Evolutionary conservation across 2,888 invertebrate species (phyloP).

Genomic region (Xanthorhoe spadicearia): DNA sequence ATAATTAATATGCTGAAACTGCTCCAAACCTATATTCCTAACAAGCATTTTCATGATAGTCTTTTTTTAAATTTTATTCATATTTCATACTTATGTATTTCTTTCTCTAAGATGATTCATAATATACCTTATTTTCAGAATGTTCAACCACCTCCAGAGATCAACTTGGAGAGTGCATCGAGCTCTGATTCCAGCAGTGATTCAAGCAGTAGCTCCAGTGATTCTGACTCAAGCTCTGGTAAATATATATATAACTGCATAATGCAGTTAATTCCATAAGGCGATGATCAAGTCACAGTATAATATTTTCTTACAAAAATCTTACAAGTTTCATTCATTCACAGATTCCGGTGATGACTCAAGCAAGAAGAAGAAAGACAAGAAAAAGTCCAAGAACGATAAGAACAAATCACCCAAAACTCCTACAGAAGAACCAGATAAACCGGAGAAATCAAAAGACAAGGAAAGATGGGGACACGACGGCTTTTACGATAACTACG

Average conservation of each 20-base stretch:
- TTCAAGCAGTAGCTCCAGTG: conserved; percentile 65
- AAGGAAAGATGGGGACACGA: conserved; percentile 74
- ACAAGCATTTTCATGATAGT: too few species aligned
- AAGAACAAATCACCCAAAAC: conserved; percentile 56
- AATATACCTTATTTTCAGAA: conserved; percentile 57
- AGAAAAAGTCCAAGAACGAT: conserved; percentile 62
- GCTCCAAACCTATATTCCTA: too few species aligned
- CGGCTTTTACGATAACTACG: conserved; percentile 77
- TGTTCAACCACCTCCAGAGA: conserved; percentile 70
- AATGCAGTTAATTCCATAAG: not conserved
- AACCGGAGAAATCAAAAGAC: conserved; percentile 43
- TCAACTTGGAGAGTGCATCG: conserved; percentile 68
- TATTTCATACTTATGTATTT: too few species aligned
- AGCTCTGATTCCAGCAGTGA: conserved; percentile 64
- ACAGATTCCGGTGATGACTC: conserved; percentile 61
- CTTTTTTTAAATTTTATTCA: too few species aligned
- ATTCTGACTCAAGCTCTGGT: conserved; percentile 58
- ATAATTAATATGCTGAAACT: too few species aligned
- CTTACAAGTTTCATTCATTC: conserved; percentile 30
- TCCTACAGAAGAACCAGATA: conserved; percentile 52
- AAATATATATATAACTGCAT: conserved; percentile 38
- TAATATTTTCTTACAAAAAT: not conserved
- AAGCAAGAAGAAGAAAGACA: conserved; percentile 54
- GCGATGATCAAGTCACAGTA: too few species aligned
- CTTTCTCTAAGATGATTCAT: not conserved